Conservation (phyloP, 2,888 invertebrate genomes). For the Ormyrus pomaceus region DNA sequence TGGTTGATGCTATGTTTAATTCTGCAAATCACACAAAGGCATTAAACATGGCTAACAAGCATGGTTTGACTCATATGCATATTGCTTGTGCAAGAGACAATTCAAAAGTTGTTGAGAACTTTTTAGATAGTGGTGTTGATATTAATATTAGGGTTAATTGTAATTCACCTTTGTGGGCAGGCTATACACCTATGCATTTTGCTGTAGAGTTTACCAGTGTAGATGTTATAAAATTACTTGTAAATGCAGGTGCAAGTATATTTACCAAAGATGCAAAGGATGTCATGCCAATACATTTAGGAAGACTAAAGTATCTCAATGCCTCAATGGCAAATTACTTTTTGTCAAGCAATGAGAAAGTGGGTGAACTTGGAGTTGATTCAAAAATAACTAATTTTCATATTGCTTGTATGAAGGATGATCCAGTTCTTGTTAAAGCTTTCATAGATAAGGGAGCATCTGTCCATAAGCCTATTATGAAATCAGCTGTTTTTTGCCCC, state of each 20-base stretch:
- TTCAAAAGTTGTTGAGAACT: neutral
- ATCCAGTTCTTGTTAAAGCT: slow-evolving; percentile 1
- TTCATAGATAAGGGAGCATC: slow-evolving; percentile 17
- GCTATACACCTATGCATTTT: slow-evolving; percentile 41
- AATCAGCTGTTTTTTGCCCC: neutral
- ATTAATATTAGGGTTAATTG: neutral
- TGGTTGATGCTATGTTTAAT: slow-evolving; percentile 4
- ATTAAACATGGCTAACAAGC: neutral
- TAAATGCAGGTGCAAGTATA: neutral
- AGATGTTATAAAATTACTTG: neutral
- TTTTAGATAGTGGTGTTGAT: neutral
- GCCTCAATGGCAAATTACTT: neutral
- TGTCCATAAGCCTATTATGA: neutral
- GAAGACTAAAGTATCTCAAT: neutral
- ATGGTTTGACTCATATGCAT: slow-evolving; percentile 18
- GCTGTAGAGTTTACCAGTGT: slow-evolving; percentile 22
- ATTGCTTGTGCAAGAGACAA: slow-evolving; percentile 34
- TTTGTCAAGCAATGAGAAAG: neutral
- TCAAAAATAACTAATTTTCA: slow-evolving; percentile 13
- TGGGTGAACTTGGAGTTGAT: neutral
- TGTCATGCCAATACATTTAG: neutral
- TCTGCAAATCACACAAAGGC: neutral
- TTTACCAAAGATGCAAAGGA: neutral
- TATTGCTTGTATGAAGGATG: slow-evolving; percentile 5
- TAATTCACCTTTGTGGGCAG: slow-evolving; percentile 2